Base-by-base conservation (phyloP, 2,797 vertebrate species). In the Simalia tracyae region DNA sequence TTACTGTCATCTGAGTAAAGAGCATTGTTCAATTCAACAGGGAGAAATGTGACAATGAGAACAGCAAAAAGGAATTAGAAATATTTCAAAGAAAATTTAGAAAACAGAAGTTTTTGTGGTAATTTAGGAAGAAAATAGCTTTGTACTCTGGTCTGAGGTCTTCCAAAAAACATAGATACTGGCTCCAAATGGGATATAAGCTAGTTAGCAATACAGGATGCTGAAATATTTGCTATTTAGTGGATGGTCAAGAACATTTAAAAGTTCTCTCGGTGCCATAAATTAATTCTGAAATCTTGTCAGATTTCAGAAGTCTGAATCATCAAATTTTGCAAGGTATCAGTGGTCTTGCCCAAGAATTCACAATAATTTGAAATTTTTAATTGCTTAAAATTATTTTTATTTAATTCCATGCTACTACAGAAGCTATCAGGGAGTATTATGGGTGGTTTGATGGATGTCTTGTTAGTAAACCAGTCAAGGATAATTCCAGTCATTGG, bases 1-100 rank as follows among this genome's bases (percentile, higher is more conserved):
- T 92, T 95, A 96, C 64, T 87, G 11, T 86, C 63, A 95, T 89
- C 56, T 28, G 5, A 92, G 56, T 46, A 95, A 84, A 50, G 60
- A 1, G 64, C 6, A 54, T 92, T 42, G 76, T 5, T 64, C 24
- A n/a, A 11, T 88, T 26, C 2, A 88, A 91, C 26, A 86, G 88
- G 46, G 5, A 7, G 60, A 89, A 54, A 28, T 1, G 0, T 24
- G 15, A 89, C 36, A 66, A 85, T 56, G 7, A 85, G 36, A 57
- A 59, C 28, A 57, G 26, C 63, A 57, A 17, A 46, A 86, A 91
- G 36, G 19, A 57, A 81, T 89, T 68, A 84, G 36, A 57, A 57
- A 17, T 28, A 64, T 54, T 66, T 22, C 10, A 68, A 63, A 68
- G 36, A 1, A 56, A 12, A n/a, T 66, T 89, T 84, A 61, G 31